Percentiles rank a stretch among this genome's conserved stretches.
Evolutionary conservation across 64 coral and sea anemone genomes (phyloP).

Genomic region (Dendrophyllia cribrosa): DNA sequence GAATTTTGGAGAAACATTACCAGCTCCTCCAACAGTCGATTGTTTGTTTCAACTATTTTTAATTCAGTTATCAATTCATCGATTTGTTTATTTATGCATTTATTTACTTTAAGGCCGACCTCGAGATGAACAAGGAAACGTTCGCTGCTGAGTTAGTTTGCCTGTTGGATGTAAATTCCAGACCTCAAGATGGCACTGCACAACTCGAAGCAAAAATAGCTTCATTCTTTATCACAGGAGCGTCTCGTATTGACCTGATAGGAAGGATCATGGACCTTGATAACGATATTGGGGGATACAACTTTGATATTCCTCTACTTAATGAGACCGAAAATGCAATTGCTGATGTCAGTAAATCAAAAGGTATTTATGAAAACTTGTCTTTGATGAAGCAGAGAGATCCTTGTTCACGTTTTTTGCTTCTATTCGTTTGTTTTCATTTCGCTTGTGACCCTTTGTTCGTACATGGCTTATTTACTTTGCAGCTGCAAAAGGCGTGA

Average conservation of each 20-base stretch:
- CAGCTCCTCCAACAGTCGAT: too few relatives aligned
- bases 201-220: background rate
- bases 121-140: background rate
- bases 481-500: too few relatives aligned
- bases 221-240: background rate
- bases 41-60: too few relatives aligned
- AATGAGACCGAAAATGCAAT: background rate
- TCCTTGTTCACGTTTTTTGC: too few relatives aligned
- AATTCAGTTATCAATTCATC: too few relatives aligned
- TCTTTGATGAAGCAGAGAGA: too few relatives aligned
- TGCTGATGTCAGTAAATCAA: background rate
- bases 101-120: background rate
- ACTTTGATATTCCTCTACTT: slow-evolving; percentile 7
- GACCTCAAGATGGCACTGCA: background rate
- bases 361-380: background rate
- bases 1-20: too few relatives aligned
- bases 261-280: slow-evolving; percentile 4
- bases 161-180: background rate
- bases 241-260: slow-evolving; percentile 7
- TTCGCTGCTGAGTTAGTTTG: background rate
- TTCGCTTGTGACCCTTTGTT: too few relatives aligned
- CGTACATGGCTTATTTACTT: too few relatives aligned
- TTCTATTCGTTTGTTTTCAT: too few relatives aligned
- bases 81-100: background rate
- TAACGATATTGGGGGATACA: slow-evolving; percentile 16